Base-by-base conservation (phyloP, 53 echinoderm and acorn worm species). In the Zoroaster sp. region DNA sequence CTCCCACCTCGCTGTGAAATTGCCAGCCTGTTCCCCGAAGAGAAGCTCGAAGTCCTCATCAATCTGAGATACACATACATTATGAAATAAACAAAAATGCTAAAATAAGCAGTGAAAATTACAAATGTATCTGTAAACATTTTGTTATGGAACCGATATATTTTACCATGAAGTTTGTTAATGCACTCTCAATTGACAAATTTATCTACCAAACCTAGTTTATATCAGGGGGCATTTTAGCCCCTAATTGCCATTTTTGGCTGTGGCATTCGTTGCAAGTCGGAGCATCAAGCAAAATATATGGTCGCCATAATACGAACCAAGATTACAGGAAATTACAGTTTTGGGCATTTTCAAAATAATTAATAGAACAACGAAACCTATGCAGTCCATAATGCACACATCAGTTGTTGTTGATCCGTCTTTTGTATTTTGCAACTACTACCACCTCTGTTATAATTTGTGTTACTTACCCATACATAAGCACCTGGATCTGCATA, bases 11-110 rank as follows among this genome's bases (percentile, higher is more conserved):
- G 73, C 39, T 73, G 39, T 73, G 0, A 73, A 73, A 41, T 73
- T 73, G 42, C 73, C 13, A 73, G 73, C 73, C 42, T 73, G 40
- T 18, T 73, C 73, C 40, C 23, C n/a, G 73, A 73, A 73, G 73
- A 73, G 73, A 73, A 73, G 17, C 73, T 73, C 40, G 42, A 73
- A 73, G 73, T 73, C 73, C 73, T 73, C 73, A 73, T 40, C 73
- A 18, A 73, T 73, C 73, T 73, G 73, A 73, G 42, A 40, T 73
- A 39, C 40, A 40, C 42, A 73, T 40, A 2, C 17, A 73, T 12
- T 40, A 40, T 66, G 20, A 12, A 66, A 66, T 18, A 66, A 66
- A 12, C 20, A 66, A n/a, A n/a, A n/a, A n/a, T n/a, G n/a, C n/a
- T 66, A 15, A 66, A 15, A 66, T 66, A 66, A 14, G 13, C 23